A percentile compares a stretch with the other conserved stretches of the same genome.
phyloP scores from a whole-genome alignment of 35 echinoderm and acorn worm genomes.

The Diadema setosum region DNA sequence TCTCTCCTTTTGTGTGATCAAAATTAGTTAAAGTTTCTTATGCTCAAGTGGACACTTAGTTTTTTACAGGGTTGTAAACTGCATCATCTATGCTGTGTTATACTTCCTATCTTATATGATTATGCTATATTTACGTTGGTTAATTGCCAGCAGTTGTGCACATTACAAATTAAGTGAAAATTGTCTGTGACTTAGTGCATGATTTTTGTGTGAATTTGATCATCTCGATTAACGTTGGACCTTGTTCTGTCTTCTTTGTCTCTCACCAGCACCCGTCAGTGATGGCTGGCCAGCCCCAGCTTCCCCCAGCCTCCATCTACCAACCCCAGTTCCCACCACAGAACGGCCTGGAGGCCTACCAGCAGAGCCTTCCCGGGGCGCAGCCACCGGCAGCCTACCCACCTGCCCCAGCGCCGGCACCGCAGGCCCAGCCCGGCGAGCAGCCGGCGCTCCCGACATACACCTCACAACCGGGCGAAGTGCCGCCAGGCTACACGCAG shows the following conservation, averaged over 20 bases:
- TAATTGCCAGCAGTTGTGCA: background rate
- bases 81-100: background rate
- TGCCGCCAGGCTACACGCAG: constrained; percentile 42
- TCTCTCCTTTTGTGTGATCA: no score
- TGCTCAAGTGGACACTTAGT: background rate
- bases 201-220: background rate
- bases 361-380: background rate
- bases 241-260: background rate
- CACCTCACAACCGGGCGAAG: constrained; percentile 45
- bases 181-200: background rate
- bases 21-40: background rate
- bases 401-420: constrained; percentile 8
- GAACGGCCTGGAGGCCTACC: constrained; percentile 52
- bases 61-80: background rate
- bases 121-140: background rate
- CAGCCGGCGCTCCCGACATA: background rate
- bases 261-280: background rate
- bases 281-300: constrained; percentile 7
- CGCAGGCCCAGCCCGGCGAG: constrained; percentile 23
- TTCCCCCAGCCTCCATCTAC: background rate
- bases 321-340: constrained; percentile 21
- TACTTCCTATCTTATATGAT: background rate
- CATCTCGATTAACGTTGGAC: background rate
- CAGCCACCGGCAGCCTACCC: constrained; percentile 7
- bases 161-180: background rate